A percentile compares a stretch with the other conserved stretches of the same genome.
Conservation (phyloP, 2,797 vertebrate genomes). For the Poeciliopsis infans region DNA sequence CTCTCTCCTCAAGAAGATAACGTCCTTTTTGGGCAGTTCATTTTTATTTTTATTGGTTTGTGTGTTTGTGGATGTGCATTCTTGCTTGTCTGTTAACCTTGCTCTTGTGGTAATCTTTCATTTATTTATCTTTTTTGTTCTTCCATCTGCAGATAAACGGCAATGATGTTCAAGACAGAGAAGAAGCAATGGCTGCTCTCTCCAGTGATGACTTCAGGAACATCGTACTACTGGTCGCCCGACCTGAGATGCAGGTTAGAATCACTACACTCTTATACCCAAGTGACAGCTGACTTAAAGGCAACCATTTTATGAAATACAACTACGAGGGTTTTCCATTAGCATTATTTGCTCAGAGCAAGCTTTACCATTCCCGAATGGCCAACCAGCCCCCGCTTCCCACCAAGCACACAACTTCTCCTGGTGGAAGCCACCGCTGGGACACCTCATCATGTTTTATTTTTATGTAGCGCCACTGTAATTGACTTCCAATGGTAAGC, state of each 20-base stretch:
- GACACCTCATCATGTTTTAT: conserved; percentile 78
- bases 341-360: conserved; percentile 42
- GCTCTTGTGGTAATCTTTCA: conserved; percentile 31
- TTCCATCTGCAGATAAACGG: conserved; percentile 89
- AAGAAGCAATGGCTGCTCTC: conserved; percentile 91
- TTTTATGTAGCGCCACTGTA: conserved; percentile 81
- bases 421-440: conserved; percentile 59
- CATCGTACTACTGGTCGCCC: conserved; percentile 89
- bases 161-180: conserved; percentile 91
- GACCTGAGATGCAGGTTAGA: conserved; percentile 93
- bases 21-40: background rate
- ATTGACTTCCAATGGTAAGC: conserved; percentile 81
- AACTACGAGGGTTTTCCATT: conserved; percentile 26
- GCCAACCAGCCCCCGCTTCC: conserved; percentile 14
- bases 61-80: conserved; percentile 11
- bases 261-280: background rate
- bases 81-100: conserved; percentile 43
- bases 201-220: conserved; percentile 89
- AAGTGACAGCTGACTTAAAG: background rate
- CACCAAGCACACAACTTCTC: conserved; percentile 30
- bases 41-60: background rate
- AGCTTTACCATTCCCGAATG: conserved; percentile 33
- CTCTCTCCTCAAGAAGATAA: conserved; percentile 74
- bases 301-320: conserved; percentile 9
- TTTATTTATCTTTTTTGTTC: conserved; percentile 53